Evolutionary conservation across 2,888 invertebrate species (phyloP).

Genomic region (Erynnis tages): DNA sequence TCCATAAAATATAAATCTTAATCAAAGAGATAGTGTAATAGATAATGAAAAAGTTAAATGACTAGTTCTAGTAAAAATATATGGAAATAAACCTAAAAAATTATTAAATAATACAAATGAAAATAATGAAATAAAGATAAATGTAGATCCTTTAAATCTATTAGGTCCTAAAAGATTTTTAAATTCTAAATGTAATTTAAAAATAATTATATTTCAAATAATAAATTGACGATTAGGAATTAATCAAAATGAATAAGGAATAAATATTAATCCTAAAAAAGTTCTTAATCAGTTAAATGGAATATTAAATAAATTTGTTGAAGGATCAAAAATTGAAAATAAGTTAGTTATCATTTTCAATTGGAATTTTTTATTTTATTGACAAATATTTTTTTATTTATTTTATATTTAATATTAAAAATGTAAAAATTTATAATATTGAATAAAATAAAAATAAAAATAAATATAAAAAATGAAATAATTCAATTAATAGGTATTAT

Average conservation of each 20-base stretch:
- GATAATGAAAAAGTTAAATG: conserved; percentile 83
- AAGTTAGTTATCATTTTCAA: conserved; percentile 86
- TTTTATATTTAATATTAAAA: conserved; percentile 48
- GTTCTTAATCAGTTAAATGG: conserved; percentile 83
- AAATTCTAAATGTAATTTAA: conserved; percentile 79
- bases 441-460: conserved; percentile 69
- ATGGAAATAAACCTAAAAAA: conserved; percentile 85
- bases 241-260: conserved; percentile 78
- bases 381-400: conserved; percentile 39
- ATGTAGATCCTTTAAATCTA: conserved; percentile 70
- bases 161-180: conserved; percentile 76
- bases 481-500: conserved; percentile 83
- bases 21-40: conserved; percentile 83
- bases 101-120: conserved; percentile 84
- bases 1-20: conserved; percentile 84
- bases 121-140: conserved; percentile 82
- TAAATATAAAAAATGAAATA: conserved; percentile 67
- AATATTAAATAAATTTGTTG: conserved; percentile 72
- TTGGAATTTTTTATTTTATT: conserved; percentile 27
- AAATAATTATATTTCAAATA: conserved; percentile 72
- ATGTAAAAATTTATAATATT: conserved; percentile 78
- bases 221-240: conserved; percentile 75
- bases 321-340: conserved; percentile 86
- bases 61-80: conserved; percentile 86
- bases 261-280: conserved; percentile 71